Percentiles rank a stretch among this genome's conserved stretches.
Conservation (phyloP, 2,888 invertebrate genomes). For the Scaptomyza tumidula region DNA sequence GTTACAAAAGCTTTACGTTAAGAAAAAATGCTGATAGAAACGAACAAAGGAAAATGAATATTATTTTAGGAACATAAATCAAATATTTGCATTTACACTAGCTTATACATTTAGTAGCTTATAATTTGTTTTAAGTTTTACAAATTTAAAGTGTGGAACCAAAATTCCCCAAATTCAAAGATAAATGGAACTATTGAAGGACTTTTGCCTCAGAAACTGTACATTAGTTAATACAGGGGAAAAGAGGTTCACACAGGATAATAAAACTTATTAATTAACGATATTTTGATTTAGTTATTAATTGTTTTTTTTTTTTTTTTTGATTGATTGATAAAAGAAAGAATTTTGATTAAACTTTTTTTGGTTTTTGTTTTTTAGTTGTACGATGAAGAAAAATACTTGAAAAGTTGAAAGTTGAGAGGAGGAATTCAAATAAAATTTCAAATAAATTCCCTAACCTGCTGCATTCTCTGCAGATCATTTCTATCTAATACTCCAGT, state of each 20-base stretch:
- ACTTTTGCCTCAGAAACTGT: conserved; percentile 35
- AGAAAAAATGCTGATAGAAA: conserved; percentile 39
- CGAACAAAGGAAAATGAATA: conserved; percentile 24
- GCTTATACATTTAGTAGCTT: conserved; percentile 68
- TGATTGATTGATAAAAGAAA: conserved; percentile 64
- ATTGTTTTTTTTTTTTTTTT: conserved; percentile 15
- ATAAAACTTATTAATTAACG: conserved; percentile 63
- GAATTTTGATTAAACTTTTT: conserved; percentile 75
- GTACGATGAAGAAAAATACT: conserved; percentile 83
- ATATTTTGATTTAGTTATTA: conserved; percentile 43
- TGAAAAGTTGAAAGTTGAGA: conserved; percentile 83
- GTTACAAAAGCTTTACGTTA: conserved; percentile 66
- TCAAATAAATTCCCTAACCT: conserved; percentile 87
- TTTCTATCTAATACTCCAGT: conserved; percentile 90
- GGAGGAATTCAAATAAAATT: conserved; percentile 83
- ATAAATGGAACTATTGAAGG: conserved; percentile 9
- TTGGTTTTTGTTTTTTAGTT: conserved; percentile 45
- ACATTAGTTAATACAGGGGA: conserved; percentile 52
- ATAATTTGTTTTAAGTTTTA: conserved; percentile 48
- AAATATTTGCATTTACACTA: conserved; percentile 71
- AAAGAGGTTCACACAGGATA: conserved; percentile 63
- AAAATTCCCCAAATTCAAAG: conserved; percentile 60
- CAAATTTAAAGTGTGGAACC: conserved; percentile 60
- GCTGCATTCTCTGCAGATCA: conserved; percentile 94
- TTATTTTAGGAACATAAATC: conserved; percentile 28